Conservation (phyloP, 2,113 vertebrate species). For the Alces alces region DNA sequence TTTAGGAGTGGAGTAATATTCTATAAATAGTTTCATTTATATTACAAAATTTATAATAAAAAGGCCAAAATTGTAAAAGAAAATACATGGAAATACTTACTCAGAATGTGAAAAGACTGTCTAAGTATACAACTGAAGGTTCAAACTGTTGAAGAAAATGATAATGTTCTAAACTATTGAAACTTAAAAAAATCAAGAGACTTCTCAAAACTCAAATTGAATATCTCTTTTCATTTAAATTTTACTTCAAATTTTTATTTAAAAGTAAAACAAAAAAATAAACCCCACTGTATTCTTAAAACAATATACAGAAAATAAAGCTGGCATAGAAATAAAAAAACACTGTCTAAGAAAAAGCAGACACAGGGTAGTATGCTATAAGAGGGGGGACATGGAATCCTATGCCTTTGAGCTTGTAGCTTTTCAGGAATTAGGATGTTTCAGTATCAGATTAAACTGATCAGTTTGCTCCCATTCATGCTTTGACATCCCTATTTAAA, state of each 20-base stretch:
- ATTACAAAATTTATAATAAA: neutral
- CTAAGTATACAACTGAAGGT: slow-evolving; percentile 42
- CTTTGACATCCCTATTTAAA: neutral
- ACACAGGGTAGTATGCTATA: neutral
- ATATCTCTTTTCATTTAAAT: neutral
- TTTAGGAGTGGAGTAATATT: neutral
- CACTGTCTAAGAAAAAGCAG: neutral
- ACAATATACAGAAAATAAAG: neutral
- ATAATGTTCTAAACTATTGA: slow-evolving; percentile 47
- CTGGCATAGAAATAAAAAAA: neutral
- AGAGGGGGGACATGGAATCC: too few relatives aligned
- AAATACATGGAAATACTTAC: slow-evolving; percentile 55
- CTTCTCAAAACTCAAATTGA: slow-evolving; percentile 27
- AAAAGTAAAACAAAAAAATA: neutral
- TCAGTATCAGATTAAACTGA: neutral
- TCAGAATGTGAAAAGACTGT: slow-evolving; percentile 60
- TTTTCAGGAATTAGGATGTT: neutral
- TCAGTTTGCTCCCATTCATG: neutral
- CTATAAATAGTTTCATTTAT: neutral
- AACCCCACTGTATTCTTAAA: neutral
- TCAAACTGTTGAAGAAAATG: slow-evolving; percentile 65
- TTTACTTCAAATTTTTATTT: neutral
- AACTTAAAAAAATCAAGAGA: neutral
- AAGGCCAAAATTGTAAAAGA: slow-evolving; percentile 19
- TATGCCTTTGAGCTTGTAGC: neutral